phyloP scores from a whole-genome alignment of 2,888 invertebrate species.

The Imbricaverruca yamaguchii region DNA sequence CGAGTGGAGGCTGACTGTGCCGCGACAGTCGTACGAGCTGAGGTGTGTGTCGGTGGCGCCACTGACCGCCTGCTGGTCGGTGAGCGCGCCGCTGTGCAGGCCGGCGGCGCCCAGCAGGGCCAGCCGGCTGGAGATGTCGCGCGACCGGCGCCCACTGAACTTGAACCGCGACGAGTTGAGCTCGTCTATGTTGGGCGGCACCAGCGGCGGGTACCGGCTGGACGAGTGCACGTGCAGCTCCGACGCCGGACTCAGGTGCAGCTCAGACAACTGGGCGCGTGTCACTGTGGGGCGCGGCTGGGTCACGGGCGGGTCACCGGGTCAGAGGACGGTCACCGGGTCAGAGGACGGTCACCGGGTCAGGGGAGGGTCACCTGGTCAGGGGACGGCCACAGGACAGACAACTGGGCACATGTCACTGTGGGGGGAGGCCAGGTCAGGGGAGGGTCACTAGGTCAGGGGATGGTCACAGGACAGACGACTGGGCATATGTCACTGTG shows the following conservation, averaged over 20 bases:
- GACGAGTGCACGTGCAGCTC: conserved; percentile 8
- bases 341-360: too few relatives aligned
- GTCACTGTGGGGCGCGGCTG: background rate
- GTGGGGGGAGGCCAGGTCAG: background rate
- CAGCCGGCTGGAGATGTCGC: conserved; percentile 10
- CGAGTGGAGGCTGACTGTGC: background rate
- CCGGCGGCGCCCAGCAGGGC: conserved; percentile 11
- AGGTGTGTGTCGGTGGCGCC: background rate
- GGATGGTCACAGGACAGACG: too few relatives aligned
- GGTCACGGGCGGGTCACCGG: too few relatives aligned
- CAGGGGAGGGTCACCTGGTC: too few relatives aligned
- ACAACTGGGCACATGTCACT: background rate
- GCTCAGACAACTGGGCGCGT: background rate
- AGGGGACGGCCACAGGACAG: too few relatives aligned
- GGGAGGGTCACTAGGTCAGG: too few relatives aligned
- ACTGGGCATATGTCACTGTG: too few relatives aligned
- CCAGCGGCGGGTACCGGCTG: conserved; percentile 1
- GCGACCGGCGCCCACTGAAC: conserved; percentile 6
- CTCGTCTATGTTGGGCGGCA: conserved; percentile 20
- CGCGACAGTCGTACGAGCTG: conserved; percentile 13
- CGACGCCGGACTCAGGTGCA: conserved; percentile 4
- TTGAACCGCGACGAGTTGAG: background rate
- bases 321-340: too few relatives aligned
- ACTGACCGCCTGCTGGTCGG: background rate
- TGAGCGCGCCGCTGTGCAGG: background rate